Evolutionary conservation across 2,888 invertebrate species (phyloP), one percentile per base, ranked within the genome.

Genomic region (Cabera pusaria): DNA sequence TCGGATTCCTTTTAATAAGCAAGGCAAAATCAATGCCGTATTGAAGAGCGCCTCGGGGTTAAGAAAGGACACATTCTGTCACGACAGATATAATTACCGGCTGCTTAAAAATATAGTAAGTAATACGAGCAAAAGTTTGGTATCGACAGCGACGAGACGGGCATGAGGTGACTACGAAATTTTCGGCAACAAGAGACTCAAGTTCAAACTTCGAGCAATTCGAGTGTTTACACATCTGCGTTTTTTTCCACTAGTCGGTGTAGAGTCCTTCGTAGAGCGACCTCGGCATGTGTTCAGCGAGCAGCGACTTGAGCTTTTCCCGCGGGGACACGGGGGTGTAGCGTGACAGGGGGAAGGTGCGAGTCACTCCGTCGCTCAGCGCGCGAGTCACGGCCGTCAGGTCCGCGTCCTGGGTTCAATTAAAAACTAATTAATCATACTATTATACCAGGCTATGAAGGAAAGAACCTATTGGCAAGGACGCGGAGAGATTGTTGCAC

Each of bases 241-340:
- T 12, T 6, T 1, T 24, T 16, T 17, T n/a, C n/a, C n/a, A 54
- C 75, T 86, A 89, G 62, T 89, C 88, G 19, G 63, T 47, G 73
- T 95, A 96, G 39, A 96, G 80, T 46, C 94, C 92, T 69, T 96
- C 95, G 75, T 96, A 96, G 53, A 96, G 90, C 7, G 95, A 93
- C 55, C 93, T 91, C 1, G 96, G 94, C 71, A 96, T 90, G 75
- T 96, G 95, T 62, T 96, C 95, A 43, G 95, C 94, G 43, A 96
- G 86, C 54, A 95, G 87, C 28, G 94, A 93, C 87, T 96, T 95
- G 28, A 96, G 80, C 69, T 95, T 94, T 79, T 96, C 96, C 27
- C 91, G 87, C 24, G 93, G 92, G 1, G 94, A 94, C 22, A 96
- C 94, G 1, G 96, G 95, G 1, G 95, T 95, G 85, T 96, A 96